Evolutionary conservation across 2,113 vertebrate genomes (phyloP).

Genomic region (Mormoops blainvillei): DNA sequence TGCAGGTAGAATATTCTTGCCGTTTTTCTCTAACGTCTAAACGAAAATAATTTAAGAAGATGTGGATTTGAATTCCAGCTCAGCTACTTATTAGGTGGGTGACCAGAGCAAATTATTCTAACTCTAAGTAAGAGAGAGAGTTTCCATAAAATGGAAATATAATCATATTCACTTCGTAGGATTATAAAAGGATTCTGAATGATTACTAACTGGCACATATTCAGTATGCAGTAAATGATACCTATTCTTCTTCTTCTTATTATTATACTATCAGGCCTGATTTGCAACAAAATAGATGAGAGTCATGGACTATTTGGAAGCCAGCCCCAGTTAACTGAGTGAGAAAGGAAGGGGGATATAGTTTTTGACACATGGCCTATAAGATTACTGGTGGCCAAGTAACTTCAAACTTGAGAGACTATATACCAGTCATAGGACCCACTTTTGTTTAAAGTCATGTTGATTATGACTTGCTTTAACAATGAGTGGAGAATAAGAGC

Average conservation of each 20-base stretch:
- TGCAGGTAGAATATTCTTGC: neutral
- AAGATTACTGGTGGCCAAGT: neutral
- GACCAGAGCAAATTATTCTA: neutral
- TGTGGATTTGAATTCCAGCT: neutral
- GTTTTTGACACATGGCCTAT: neutral
- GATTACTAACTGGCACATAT: neutral
- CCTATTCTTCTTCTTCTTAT: neutral
- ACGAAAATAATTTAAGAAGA: slow-evolving; percentile 23
- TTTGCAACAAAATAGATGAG: neutral
- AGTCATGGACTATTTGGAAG: neutral
- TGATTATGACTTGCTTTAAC: neutral
- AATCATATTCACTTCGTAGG: neutral
- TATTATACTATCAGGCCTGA: neutral
- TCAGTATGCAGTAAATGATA: neutral
- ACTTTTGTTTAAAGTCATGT: neutral
- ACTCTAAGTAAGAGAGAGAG: neutral
- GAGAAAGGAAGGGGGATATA: neutral
- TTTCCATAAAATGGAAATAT: neutral
- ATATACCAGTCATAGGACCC: neutral
- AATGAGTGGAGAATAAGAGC: neutral
- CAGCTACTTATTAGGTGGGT: neutral
- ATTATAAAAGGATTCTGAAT: neutral
- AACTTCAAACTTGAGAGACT: neutral
- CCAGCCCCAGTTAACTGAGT: neutral
- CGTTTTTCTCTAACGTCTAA: neutral